Evolutionary conservation across 2,113 vertebrate genomes (phyloP).

Genomic region (Scopus umbretta): DNA sequence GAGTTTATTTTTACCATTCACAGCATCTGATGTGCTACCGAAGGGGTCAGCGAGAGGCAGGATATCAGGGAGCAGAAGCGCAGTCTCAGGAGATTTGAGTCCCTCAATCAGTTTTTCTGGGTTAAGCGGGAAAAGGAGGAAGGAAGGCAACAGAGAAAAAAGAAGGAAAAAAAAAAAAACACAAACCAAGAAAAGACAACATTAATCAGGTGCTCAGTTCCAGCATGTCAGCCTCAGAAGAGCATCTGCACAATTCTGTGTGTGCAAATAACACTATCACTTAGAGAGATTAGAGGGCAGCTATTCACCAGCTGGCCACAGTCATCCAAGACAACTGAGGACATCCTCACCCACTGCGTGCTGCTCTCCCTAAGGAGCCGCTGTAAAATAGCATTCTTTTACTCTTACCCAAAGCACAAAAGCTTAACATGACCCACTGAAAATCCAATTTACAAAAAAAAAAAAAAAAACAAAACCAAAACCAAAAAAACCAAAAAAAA

Average conservation of each 20-base stretch:
- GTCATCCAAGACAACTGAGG: not conserved
- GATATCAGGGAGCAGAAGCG: conserved; percentile 86
- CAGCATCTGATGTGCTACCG: conserved; percentile 78
- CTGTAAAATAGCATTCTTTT: accelerated
- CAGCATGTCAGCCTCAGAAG: not conserved
- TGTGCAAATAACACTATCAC: not conserved
- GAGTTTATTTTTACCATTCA: conserved; percentile 71
- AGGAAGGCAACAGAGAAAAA: conserved; percentile 27
- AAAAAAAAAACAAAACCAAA: too few relatives aligned
- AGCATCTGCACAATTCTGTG: not conserved
- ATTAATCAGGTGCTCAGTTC: not conserved
- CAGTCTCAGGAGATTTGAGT: conserved; percentile 88
- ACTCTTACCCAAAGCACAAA: not conserved
- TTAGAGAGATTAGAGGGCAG: not conserved
- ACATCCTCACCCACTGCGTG: accelerated
- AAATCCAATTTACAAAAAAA: too few relatives aligned
- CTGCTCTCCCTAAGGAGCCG: not conserved
- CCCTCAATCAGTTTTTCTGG: conserved; percentile 94
- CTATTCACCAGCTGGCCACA: not conserved
- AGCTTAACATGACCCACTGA: not conserved
- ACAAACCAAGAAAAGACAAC: not conserved
- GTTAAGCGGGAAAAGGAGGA: conserved; percentile 51
- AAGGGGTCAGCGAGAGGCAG: conserved; percentile 88
- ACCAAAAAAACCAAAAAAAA: too few relatives aligned
- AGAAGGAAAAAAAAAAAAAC: not conserved